Percentiles rank a stretch among this genome's conserved stretches.
These are phyloP conservation scores for Tachyglossus aculeatus DNA, from an alignment of 2,797 vertebrate species.

Conservation along the genomic window DNA sequence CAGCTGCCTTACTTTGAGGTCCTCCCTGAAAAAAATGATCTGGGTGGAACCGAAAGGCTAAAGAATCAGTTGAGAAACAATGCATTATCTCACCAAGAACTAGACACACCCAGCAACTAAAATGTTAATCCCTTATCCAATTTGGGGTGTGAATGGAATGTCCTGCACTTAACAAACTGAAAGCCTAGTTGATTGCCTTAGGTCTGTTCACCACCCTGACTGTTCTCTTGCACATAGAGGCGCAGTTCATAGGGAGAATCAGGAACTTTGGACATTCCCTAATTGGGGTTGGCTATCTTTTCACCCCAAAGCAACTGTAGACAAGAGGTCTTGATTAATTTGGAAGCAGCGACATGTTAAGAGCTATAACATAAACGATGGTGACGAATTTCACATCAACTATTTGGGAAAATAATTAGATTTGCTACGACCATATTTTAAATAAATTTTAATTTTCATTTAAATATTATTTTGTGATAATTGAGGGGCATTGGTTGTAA, in stretches of 20 bases:
- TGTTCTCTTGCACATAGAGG: too few relatives aligned
- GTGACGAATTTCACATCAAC: too few relatives aligned
- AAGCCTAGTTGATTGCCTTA: conserved; percentile 13
- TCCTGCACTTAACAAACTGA: conserved; percentile 1
- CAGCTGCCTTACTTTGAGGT: conserved; percentile 17
- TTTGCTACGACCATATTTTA: too few relatives aligned
- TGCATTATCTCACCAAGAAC: neutral
- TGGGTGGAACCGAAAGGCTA: neutral
- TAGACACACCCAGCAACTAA: conserved; percentile 12
- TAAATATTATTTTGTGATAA: too few relatives aligned
- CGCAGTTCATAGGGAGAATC: neutral
- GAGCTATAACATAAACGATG: too few relatives aligned
- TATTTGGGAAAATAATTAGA: too few relatives aligned
- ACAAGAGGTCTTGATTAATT: too few relatives aligned
- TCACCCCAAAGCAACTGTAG: too few relatives aligned
- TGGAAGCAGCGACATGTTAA: too few relatives aligned
- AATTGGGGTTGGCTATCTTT: neutral
- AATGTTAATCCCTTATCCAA: conserved; percentile 22
- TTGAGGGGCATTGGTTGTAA: too few relatives aligned
- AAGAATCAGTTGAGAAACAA: conserved; percentile 25
- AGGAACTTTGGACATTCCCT: neutral
- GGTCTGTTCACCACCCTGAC: too few relatives aligned
- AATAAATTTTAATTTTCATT: too few relatives aligned
- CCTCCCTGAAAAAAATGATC: conserved; percentile 10
- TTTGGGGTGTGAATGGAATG: conserved; percentile 4